A percentile compares a stretch with the other conserved stretches of the same genome.
Evolutionary conservation across 2,888 invertebrate species (phyloP).

Genomic region (Tiliacea aurago): DNA sequence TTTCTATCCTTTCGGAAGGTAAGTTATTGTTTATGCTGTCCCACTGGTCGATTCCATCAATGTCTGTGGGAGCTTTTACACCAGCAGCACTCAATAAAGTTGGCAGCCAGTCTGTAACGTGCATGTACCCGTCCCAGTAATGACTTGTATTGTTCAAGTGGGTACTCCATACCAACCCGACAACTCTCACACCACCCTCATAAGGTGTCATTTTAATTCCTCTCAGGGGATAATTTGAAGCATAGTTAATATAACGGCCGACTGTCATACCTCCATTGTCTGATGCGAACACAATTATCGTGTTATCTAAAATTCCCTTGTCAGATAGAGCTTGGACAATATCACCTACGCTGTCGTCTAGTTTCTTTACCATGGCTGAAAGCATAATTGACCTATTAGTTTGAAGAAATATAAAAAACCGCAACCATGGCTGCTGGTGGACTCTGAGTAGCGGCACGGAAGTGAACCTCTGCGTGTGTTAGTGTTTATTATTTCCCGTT

Average conservation of each 20-base stretch:
- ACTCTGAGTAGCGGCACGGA: background rate
- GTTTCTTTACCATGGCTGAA: slow-evolving; percentile 95
- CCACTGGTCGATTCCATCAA: slow-evolving; percentile 85
- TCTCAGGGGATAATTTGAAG: slow-evolving; percentile 95
- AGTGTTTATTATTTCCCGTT: slow-evolving; percentile 13
- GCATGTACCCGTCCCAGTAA: slow-evolving; percentile 91
- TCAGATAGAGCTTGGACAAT: slow-evolving; percentile 92
- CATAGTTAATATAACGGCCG: slow-evolving; percentile 93
- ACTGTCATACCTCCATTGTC: slow-evolving; percentile 96
- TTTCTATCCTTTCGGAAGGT: slow-evolving; percentile 73
- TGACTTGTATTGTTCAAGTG: slow-evolving; percentile 81
- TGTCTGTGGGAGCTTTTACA: slow-evolving; percentile 69
- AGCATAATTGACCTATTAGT: slow-evolving; percentile 51
- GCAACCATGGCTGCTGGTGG: no score
- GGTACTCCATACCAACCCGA: slow-evolving; percentile 93
- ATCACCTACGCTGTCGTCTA: slow-evolving; percentile 96
- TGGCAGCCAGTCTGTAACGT: slow-evolving; percentile 95
- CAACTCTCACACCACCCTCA: slow-evolving; percentile 95
- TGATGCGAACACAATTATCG: slow-evolving; percentile 95
- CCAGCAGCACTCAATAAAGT: slow-evolving; percentile 90
- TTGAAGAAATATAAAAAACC: background rate
- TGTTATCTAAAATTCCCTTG: slow-evolving; percentile 93
- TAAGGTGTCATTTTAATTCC: slow-evolving; percentile 94
- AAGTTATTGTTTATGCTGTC: slow-evolving; percentile 75
- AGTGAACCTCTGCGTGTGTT: background rate